Conservation (phyloP, 2,888 invertebrate genomes). For the Epiperipatus broadwayi region DNA sequence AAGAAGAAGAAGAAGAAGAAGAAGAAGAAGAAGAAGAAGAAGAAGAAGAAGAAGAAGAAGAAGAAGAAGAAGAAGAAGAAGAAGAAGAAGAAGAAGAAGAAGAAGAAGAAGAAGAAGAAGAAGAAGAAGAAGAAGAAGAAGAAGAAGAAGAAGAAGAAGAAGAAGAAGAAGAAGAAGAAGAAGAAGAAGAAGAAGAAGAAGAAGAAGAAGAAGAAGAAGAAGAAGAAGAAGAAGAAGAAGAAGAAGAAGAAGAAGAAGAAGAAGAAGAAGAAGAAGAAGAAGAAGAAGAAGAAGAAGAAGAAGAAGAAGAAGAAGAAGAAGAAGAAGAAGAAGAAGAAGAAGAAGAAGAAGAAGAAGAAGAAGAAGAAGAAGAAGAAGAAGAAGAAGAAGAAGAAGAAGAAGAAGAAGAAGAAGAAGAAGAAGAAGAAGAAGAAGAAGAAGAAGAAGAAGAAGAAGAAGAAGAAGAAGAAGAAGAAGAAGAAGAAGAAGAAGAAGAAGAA, state of each 20-base stretch:
- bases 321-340: slow-evolving; percentile 3
- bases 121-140: slow-evolving; percentile 3
- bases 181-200: slow-evolving; percentile 3
- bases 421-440: slow-evolving; percentile 3
- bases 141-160: slow-evolving; percentile 3
- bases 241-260: slow-evolving; percentile 3
- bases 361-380: slow-evolving; percentile 3
- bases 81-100: slow-evolving; percentile 3
- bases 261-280: slow-evolving; percentile 3
- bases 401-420: slow-evolving; percentile 3
- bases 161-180: slow-evolving; percentile 3
- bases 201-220: slow-evolving; percentile 3
- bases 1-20: slow-evolving; percentile 3
- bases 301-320: slow-evolving; percentile 3
- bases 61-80: slow-evolving; percentile 3
- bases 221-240: slow-evolving; percentile 3
- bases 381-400: slow-evolving; percentile 3
- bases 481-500: slow-evolving; percentile 3
- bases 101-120: slow-evolving; percentile 3
- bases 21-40: slow-evolving; percentile 3
- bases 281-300: slow-evolving; percentile 3
- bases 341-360: slow-evolving; percentile 3
- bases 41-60: slow-evolving; percentile 3
- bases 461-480: slow-evolving; percentile 3
- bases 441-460: slow-evolving; percentile 3